Evolutionary conservation across 2,797 vertebrate species (phyloP).

Genomic region (Falco cherrug): DNA sequence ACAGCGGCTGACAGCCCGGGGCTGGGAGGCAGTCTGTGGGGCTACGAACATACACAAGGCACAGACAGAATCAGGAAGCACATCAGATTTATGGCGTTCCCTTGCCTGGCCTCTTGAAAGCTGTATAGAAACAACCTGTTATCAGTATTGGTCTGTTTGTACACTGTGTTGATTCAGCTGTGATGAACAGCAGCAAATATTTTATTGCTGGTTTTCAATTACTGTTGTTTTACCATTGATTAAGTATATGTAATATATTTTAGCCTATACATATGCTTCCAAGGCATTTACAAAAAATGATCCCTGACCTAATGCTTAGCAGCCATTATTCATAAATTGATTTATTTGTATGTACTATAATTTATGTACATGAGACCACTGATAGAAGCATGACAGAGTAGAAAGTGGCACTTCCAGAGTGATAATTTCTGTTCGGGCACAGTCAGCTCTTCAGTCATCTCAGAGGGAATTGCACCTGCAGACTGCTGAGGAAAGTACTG

Average conservation of each 20-base stretch:
- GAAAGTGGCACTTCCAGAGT: neutral
- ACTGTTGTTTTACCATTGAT: conserved; percentile 18
- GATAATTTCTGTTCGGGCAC: neutral
- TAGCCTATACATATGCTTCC: neutral
- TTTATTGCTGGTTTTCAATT: conserved; percentile 54
- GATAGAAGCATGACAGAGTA: neutral
- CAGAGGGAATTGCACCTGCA: neutral
- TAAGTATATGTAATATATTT: conserved; percentile 10
- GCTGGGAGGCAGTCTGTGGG: neutral
- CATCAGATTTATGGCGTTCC: neutral
- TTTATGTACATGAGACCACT: neutral
- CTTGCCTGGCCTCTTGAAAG: neutral
- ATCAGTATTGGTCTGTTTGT: conserved; percentile 55
- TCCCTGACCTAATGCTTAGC: neutral
- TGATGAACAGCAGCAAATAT: conserved; percentile 30
- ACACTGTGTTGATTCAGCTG: conserved; percentile 65
- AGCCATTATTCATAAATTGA: neutral
- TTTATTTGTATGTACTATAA: neutral
- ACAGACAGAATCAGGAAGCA: neutral
- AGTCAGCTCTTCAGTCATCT: neutral
- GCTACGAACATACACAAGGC: neutral
- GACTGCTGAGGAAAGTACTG: neutral
- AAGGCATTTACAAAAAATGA: neutral
- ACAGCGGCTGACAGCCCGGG: neutral
- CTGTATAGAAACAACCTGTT: conserved; percentile 37